These are phyloP conservation scores for Tachycineta bicolor DNA, from an alignment of 2,113 vertebrate genomes.

Conservation along the genomic window DNA sequence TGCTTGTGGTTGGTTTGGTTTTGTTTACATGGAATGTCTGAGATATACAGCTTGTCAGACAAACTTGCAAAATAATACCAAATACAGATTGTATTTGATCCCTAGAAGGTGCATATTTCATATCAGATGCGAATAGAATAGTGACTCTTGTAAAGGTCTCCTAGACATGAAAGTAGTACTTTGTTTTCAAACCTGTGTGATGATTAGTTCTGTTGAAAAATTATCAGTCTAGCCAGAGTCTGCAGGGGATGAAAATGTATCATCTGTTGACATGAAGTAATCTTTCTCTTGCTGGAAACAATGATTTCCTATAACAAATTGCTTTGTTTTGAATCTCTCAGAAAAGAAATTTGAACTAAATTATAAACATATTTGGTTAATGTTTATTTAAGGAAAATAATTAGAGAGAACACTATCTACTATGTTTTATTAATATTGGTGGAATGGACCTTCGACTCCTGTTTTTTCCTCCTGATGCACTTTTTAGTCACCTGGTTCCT, in stretches of 20 bases:
- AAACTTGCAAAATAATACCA: not conserved
- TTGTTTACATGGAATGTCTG: not conserved
- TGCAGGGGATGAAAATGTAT: not conserved
- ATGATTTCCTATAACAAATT: not conserved
- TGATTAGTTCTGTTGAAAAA: not conserved
- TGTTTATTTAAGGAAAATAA: not conserved
- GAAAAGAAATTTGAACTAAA: not conserved
- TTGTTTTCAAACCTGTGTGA: not conserved
- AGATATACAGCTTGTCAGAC: not conserved
- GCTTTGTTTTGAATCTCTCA: not conserved
- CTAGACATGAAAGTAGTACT: not conserved
- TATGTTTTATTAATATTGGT: rapidly evolving
- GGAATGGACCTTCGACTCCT: rapidly evolving
- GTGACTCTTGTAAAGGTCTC: not conserved
- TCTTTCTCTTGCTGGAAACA: not conserved
- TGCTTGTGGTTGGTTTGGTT: too few species aligned
- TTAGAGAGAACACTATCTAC: not conserved
- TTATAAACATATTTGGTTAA: not conserved
- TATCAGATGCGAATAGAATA: not conserved
- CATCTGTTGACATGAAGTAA: not conserved
- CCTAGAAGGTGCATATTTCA: not conserved
- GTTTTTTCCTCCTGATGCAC: rapidly evolving
- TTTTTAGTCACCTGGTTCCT: not conserved
- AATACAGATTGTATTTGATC: not conserved
- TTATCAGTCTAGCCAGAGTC: not conserved